Evolutionary conservation across 2,888 invertebrate species (phyloP).

Genomic region (Merodon equestris): DNA sequence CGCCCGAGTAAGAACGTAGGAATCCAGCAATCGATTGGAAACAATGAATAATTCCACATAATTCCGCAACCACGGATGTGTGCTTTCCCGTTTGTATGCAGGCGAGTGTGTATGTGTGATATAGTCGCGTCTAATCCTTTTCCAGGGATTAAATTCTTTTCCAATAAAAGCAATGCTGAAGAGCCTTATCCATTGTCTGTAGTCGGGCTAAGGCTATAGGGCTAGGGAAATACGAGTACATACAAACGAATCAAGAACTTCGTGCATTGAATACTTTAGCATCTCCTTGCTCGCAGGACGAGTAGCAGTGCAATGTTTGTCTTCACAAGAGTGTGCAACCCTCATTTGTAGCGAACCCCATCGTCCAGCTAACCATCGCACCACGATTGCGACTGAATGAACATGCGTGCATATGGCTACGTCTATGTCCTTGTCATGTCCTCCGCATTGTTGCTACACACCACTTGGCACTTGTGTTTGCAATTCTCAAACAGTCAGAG

Average conservation of each 20-base stretch:
- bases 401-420: conserved; percentile 1
- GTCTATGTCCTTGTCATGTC: conserved; percentile 6
- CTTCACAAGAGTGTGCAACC: conserved; percentile 64
- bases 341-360: conserved; percentile 44
- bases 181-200: conserved; percentile 17
- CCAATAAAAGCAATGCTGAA: conserved; percentile 50
- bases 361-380: conserved; percentile 21
- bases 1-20: too few relatives aligned
- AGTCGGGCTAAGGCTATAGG: too few relatives aligned
- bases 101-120: not conserved
- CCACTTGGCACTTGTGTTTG: conserved; percentile 67
- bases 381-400: conserved; percentile 1
- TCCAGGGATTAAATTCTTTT: conserved; percentile 65
- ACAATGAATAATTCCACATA: conserved; percentile 68
- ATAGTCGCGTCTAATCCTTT: conserved; percentile 56
- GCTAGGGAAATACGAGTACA: too few relatives aligned
- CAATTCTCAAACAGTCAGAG: conserved; percentile 65
- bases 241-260: too few relatives aligned
- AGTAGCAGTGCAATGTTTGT: conserved; percentile 43
- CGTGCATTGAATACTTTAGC: conserved; percentile 3
- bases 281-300: conserved; percentile 35
- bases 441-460: conserved; percentile 60
- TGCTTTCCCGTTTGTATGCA: too few relatives aligned
- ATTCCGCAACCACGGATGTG: conserved; percentile 54
- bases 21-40: conserved; percentile 62